Percentiles rank a stretch among this genome's conserved stretches.
Conservation (phyloP, 2,888 invertebrate species). For the Tiphia femorata region DNA sequence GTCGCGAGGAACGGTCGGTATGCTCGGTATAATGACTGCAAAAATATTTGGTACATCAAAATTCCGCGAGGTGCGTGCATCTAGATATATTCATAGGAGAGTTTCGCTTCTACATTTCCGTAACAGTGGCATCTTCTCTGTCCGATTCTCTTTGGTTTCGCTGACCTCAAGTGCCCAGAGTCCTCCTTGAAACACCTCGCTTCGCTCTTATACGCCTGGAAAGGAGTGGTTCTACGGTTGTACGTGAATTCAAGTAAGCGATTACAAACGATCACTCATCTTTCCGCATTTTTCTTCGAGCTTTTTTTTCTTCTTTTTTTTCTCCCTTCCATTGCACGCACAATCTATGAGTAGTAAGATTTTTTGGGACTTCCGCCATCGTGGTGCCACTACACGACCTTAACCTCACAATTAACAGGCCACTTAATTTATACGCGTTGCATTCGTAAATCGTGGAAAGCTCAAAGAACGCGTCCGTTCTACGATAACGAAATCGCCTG, state of each 20-base stretch:
- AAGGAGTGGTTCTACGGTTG: conserved; percentile 60
- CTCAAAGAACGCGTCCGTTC: no score
- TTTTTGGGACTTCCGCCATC: conserved; percentile 53
- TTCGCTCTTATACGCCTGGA: conserved; percentile 50
- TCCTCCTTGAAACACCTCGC: conserved; percentile 57
- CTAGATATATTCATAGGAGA: no score
- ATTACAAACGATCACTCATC: not conserved
- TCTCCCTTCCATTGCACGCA: not conserved
- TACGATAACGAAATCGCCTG: no score
- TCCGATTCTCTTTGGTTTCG: conserved; percentile 51
- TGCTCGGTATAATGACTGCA: no score
- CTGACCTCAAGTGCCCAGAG: conserved; percentile 56
- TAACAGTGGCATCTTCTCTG: conserved; percentile 36
- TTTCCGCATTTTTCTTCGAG: not conserved
- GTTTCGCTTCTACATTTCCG: conserved; percentile 32
- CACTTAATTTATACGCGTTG: conserved; percentile 16
- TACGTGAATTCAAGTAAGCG: conserved; percentile 63
- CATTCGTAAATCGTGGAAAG: no score
- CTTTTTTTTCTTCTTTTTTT: no score
- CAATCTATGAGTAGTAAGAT: conserved; percentile 10
- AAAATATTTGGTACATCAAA: no score
- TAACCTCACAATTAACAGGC: conserved; percentile 52
- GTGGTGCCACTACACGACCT: conserved; percentile 52
- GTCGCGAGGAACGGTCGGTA: no score
- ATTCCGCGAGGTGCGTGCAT: no score